These are phyloP conservation scores for Limnothrissa miodon DNA, from an alignment of 2,113 vertebrate genomes.

Conservation along the genomic window DNA sequence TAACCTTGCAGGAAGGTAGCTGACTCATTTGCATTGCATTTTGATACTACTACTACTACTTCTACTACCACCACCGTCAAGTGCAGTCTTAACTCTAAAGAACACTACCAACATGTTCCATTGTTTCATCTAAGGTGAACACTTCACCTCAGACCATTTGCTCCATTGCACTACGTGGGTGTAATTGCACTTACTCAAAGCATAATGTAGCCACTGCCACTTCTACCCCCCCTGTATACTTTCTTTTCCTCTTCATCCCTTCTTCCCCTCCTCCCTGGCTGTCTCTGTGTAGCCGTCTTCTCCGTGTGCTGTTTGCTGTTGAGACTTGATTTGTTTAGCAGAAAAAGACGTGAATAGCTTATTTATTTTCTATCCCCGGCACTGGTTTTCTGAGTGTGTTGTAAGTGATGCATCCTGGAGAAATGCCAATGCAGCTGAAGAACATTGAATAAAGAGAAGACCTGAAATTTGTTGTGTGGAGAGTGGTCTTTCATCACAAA, in stretches of 20 bases:
- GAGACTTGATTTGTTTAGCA: conserved; percentile 49
- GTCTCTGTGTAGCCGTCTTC: conserved; percentile 39
- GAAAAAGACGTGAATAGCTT: conserved; percentile 48
- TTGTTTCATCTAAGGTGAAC: neutral
- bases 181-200: conserved; percentile 1
- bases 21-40: neutral
- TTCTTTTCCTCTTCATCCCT: conserved; percentile 12
- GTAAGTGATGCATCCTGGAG: conserved; percentile 46
- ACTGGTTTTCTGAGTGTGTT: conserved; percentile 40
- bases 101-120: neutral
- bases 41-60: neutral
- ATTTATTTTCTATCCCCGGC: conserved; percentile 35
- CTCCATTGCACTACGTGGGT: conserved; percentile 2
- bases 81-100: neutral
- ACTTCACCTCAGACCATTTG: neutral
- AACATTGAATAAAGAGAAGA: conserved; percentile 58
- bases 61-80: no score
- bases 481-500: neutral
- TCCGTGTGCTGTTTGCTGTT: conserved; percentile 48
- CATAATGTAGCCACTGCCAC: conserved; percentile 6
- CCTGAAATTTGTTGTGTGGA: conserved; percentile 22
- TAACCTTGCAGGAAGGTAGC: neutral
- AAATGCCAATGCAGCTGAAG: conserved; percentile 45
- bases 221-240: neutral
- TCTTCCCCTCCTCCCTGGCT: conserved; percentile 18